Evolutionary conservation across 2,888 invertebrate genomes (phyloP).

Genomic region (Melieria crassipennis): DNA sequence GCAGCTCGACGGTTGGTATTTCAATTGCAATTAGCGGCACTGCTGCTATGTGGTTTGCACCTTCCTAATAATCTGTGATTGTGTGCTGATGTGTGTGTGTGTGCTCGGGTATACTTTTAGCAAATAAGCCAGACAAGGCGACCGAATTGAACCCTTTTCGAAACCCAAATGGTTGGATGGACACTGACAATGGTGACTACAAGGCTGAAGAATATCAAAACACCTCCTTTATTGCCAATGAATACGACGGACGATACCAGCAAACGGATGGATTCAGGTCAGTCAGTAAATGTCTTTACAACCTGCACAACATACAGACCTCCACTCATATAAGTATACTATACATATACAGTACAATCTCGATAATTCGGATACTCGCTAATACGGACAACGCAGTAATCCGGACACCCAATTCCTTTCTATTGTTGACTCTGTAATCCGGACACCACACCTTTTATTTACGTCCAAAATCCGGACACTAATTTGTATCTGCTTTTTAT

Average conservation of each 20-base stretch:
- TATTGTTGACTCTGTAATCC: too few species aligned
- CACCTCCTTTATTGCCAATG: constrained; percentile 62
- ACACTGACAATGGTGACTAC: constrained; percentile 52
- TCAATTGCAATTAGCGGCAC: constrained; percentile 20
- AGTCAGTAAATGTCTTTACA: background rate
- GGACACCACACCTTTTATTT: too few species aligned
- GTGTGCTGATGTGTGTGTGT: background rate
- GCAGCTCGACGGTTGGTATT: constrained; percentile 22
- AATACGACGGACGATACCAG: constrained; percentile 64
- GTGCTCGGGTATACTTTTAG: constrained; percentile 2
- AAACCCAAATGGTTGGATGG: constrained; percentile 59
- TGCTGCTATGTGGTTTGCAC: too few species aligned
- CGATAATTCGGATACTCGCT: too few species aligned
- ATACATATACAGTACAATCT: too few species aligned
- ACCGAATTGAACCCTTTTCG: constrained; percentile 66
- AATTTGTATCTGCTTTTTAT: too few species aligned
- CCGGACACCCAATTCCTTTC: too few species aligned
- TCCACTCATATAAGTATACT: too few species aligned
- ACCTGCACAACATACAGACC: too few species aligned
- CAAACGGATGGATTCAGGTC: constrained; percentile 64
- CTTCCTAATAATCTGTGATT: background rate
- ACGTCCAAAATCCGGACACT: too few species aligned
- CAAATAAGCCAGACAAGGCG: constrained; percentile 47
- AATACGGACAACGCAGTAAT: too few species aligned
- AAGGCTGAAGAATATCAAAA: constrained; percentile 60